Conservation (phyloP, 2,113 vertebrate species). For the Ranitomeya imitator region DNA sequence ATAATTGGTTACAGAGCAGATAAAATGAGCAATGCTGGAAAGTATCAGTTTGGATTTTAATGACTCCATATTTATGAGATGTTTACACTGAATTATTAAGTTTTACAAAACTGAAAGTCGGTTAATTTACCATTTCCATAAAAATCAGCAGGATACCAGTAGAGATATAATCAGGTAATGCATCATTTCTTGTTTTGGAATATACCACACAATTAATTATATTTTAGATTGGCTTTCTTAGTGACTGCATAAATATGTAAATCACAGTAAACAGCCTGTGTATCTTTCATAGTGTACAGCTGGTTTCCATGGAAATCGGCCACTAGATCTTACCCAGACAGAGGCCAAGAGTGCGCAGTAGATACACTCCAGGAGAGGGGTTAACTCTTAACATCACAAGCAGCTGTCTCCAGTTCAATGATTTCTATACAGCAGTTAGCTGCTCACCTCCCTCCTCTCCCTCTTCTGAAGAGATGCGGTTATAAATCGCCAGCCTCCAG, state of each 20-base stretch:
- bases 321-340: too few species aligned
- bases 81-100: not conserved
- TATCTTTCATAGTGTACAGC: too few species aligned
- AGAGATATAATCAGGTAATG: conserved; percentile 23
- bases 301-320: too few species aligned
- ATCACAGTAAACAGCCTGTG: not conserved
- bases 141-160: conserved; percentile 35
- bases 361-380: too few species aligned
- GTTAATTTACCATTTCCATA: conserved; percentile 12
- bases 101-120: not conserved
- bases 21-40: not conserved
- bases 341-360: too few species aligned
- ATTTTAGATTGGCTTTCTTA: conserved; percentile 25
- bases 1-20: not conserved
- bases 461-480: too few species aligned
- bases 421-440: too few species aligned
- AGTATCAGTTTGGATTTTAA: not conserved
- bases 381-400: too few species aligned
- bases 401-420: too few species aligned
- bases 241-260: conserved; percentile 24
- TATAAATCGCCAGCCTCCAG: too few species aligned
- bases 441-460: too few species aligned
- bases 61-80: not conserved
- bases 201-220: conserved; percentile 35
- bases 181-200: conserved; percentile 24